Percentiles rank a stretch among this genome's conserved stretches.
Evolutionary conservation across 2,113 vertebrate species (phyloP).

Genomic region (Varanus komodoensis): DNA sequence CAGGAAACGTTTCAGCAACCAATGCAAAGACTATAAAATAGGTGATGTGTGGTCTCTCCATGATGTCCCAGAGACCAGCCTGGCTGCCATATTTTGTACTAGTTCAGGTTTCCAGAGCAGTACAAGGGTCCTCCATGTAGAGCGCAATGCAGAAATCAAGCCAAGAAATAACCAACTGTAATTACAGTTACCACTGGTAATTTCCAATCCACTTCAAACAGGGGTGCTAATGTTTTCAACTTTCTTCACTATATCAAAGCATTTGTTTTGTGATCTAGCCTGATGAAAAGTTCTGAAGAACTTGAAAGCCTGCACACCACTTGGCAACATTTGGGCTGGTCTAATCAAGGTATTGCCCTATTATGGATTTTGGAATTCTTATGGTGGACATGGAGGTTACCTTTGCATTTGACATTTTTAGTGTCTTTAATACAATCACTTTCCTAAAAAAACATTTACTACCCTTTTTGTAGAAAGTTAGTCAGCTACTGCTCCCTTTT

Average conservation of each 20-base stretch:
- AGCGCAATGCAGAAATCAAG: no score
- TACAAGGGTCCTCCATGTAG: no score
- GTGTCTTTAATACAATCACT: neutral
- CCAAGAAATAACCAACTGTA: no score
- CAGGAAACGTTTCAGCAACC: no score
- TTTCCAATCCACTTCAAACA: neutral
- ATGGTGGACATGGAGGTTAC: neutral
- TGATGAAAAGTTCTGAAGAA: neutral
- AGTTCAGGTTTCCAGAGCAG: no score
- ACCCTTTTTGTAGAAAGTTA: neutral
- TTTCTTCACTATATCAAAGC: slow-evolving; percentile 30
- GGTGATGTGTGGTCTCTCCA: no score
- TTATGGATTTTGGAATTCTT: neutral
- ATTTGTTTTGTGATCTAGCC: neutral
- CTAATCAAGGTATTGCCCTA: neutral
- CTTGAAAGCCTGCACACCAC: neutral
- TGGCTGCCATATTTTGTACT: no score
- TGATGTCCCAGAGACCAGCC: no score
- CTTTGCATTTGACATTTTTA: slow-evolving; percentile 15
- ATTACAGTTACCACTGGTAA: no score
- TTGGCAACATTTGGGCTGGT: no score
- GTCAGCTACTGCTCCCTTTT: neutral
- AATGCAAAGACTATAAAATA: no score
- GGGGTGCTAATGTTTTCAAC: slow-evolving; percentile 40
- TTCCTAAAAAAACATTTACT: slow-evolving; percentile 21